Evolutionary conservation across 1,140 invertebrate species (phyloP), one percentile per base, ranked within the genome.

Genomic region (Pogonomyrmex californicus): DNA sequence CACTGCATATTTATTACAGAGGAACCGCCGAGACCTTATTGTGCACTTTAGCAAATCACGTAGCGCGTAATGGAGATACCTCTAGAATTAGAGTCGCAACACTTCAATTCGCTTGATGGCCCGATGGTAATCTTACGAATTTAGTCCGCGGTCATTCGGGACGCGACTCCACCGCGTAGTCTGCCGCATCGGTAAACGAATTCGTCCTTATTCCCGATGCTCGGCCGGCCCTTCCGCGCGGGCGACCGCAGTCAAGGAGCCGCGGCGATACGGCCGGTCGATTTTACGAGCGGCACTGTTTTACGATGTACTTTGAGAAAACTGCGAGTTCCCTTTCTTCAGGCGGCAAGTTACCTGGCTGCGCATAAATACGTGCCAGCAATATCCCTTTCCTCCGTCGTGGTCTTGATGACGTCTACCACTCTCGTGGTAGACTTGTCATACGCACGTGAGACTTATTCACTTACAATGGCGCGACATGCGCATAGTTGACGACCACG

Each of bases 281-380:
- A 90, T 88, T 90, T 91, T 91, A 90, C 85, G 90, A 90, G 49
- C 70, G 68, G 49, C 87, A 82, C 75, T 77, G 65, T 88, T 91
- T 91, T 91, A 91, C 70, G 90, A 85, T 73, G 51, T 86, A 79
- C 87, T 88, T 77, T 58, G 47, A 60, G 41, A 60, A 85, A 90
- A 79, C 68, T 88, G 86, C 54, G 60, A 76, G 60, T 71, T 81
- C 23, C 75, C 60, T 62, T 58, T 30, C 33, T 0, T 68, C 14
- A 33, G 12, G 38, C 36, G 56, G 33, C 49, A 17, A 65, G 49
- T 56, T 79, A 78, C 77, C 71, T 90, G 58, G 30, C 60, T 58
- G 14, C 62, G 71, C 75, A 73, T 66, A 88, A 88, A 86, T 65
- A 44, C 78, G 78, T 68, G 9, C 51, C 17, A 5, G 33, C 10